Evolutionary conservation across 2,113 vertebrate species (phyloP).

Genomic region (Trachemys scripta): DNA sequence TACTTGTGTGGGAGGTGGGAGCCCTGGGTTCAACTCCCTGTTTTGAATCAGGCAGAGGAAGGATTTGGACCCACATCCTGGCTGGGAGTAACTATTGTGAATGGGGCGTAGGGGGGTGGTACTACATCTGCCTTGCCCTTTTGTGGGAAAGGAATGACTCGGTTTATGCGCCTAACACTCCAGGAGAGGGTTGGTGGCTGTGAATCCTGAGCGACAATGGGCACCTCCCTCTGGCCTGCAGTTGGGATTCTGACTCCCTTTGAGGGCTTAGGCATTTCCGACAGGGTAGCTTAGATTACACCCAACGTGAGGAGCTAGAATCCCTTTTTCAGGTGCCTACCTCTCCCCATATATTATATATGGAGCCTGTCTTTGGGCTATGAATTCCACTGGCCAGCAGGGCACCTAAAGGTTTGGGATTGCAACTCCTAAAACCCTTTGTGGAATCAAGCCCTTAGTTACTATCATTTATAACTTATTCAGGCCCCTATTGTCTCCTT

Average conservation of each 20-base stretch:
- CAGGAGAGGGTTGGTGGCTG: not conserved
- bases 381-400: too few species aligned
- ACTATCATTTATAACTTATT: not conserved
- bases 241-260: not conserved
- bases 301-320: too few species aligned
- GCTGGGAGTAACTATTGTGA: not conserved
- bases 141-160: not conserved
- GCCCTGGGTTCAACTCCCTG: not conserved
- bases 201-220: not conserved
- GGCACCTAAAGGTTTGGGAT: too few species aligned
- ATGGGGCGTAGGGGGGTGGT: not conserved
- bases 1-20: not conserved
- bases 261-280: too few species aligned
- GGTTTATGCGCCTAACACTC: not conserved
- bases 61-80: not conserved
- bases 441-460: too few species aligned
- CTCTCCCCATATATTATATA: too few species aligned
- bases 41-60: not conserved
- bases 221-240: not conserved
- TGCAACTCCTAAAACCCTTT: too few species aligned
- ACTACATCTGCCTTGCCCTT: not conserved
- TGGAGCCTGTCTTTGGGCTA: too few species aligned
- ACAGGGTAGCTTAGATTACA: too few species aligned
- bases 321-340: too few species aligned
- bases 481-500: not conserved